Evolutionary conservation across 2,888 invertebrate species (phyloP).

Genomic region (Pterobdella sp.): DNA sequence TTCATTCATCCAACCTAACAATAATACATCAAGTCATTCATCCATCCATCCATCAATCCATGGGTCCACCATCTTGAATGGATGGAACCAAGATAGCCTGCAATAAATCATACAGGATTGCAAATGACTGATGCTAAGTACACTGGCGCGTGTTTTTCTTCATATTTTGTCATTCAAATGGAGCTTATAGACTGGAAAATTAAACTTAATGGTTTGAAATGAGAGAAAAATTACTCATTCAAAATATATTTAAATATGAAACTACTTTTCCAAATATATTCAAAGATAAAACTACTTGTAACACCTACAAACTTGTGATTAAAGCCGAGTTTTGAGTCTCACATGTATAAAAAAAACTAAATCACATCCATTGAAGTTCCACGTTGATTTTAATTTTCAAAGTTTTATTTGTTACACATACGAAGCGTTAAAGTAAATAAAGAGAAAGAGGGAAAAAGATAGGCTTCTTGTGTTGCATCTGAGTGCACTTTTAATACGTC

Average conservation of each 20-base stretch:
- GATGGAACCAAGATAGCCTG: background rate
- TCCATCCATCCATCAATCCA: background rate
- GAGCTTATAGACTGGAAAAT: too few relatives aligned
- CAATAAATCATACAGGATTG: slow-evolving; percentile 3
- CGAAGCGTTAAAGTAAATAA: background rate
- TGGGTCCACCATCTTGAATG: background rate
- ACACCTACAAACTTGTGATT: too few relatives aligned
- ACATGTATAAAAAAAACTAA: too few relatives aligned
- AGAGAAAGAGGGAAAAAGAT: background rate
- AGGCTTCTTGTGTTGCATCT: background rate
- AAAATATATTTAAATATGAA: too few relatives aligned
- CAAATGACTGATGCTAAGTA: background rate
- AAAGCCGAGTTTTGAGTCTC: too few relatives aligned
- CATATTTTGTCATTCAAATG: background rate
- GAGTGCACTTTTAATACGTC: slow-evolving; percentile 13
- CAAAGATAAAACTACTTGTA: too few relatives aligned
- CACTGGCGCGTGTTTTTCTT: background rate
- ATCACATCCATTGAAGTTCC: too few relatives aligned
- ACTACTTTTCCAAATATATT: too few relatives aligned
- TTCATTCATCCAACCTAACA: background rate
- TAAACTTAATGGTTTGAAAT: too few relatives aligned
- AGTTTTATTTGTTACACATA: background rate
- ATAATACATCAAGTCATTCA: background rate
- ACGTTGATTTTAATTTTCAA: background rate
- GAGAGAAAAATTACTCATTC: too few relatives aligned